Evolutionary conservation across 2,113 vertebrate species (phyloP), one percentile per base, ranked within the genome.

Genomic region (Pseudonaja textilis): DNA sequence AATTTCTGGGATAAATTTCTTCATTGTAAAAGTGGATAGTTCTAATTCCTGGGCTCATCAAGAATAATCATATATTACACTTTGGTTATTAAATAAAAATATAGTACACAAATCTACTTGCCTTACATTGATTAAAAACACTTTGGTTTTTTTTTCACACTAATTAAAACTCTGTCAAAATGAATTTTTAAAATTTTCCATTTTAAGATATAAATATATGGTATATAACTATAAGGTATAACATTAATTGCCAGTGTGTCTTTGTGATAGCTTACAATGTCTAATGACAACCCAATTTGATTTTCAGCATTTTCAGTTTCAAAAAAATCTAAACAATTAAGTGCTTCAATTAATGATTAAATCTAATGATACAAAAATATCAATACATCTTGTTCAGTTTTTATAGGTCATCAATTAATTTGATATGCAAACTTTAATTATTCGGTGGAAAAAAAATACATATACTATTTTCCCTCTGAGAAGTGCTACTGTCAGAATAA

Each of bases 121-220:
- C 64, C 34, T 69, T 34, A 34, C 1, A 34, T 2, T 69, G 64
- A 69, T 12, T 34, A n/a, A 74, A 74, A 74, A 4, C 29, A 74
- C 29, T 16, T 69, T 74, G n/a, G 20, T 74, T 74, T 20, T 74
- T 74, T 61, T n/a, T 16, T 74, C 69, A 74, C 5, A 18, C 5
- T 74, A 74, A 34, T 74, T 74, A 4, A 34, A 34, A 34, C 64
- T 74, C 4, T 34, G 5, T 74, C 14, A 34, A 20, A 74, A 74
- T 74, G n/a, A 39, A 20, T 39, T 74, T 74, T 74, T 74, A 20
- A 74, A 2, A 74, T 74, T 74, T 74, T 39, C 29, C n/a, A 74
- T 74, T 95, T 96, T 74, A 95, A 95, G 4, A 16, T 74, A 20
- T 18, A 69, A 34, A 34, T 69, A 69, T 34, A 34, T 34, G n/a